Conservation (phyloP, 2,888 invertebrate genomes). For the Saturnia pavonia region DNA sequence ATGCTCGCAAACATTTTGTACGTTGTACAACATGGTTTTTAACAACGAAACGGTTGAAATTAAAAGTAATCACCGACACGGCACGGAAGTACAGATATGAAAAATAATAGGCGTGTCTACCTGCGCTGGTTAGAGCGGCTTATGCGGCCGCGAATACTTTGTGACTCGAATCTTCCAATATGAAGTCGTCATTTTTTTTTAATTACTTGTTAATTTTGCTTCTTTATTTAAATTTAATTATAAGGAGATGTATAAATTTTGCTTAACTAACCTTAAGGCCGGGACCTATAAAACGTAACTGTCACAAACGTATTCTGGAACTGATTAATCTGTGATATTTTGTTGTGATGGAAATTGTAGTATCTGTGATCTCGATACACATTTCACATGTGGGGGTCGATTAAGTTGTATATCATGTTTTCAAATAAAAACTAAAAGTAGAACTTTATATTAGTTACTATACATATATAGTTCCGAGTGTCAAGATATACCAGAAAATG, state of each 20-base stretch:
- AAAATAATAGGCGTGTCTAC: slow-evolving; percentile 63
- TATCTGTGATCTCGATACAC: too few relatives aligned
- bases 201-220: not conserved
- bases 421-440: too few relatives aligned
- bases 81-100: slow-evolving; percentile 67
- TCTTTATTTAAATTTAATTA: not conserved
- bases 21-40: slow-evolving; percentile 62
- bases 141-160: slow-evolving; percentile 54
- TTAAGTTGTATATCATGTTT: too few relatives aligned
- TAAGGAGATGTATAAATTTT: not conserved
- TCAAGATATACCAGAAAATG: too few relatives aligned
- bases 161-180: slow-evolving; percentile 46
- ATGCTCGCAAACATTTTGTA: slow-evolving; percentile 59
- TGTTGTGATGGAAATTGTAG: too few relatives aligned
- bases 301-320: too few relatives aligned
- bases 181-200: not conserved
- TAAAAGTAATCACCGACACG: slow-evolving; percentile 69
- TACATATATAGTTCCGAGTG: too few relatives aligned
- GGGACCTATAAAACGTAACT: too few relatives aligned
- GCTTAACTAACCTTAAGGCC: too few relatives aligned
- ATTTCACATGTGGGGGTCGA: too few relatives aligned
- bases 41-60: slow-evolving; percentile 62
- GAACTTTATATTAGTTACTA: too few relatives aligned
- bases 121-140: slow-evolving; percentile 45
- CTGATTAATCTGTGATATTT: too few relatives aligned